These are phyloP conservation scores for Sebastes matsubarae DNA, from an alignment of 2,797 vertebrate genomes.

Conservation along the genomic window DNA sequence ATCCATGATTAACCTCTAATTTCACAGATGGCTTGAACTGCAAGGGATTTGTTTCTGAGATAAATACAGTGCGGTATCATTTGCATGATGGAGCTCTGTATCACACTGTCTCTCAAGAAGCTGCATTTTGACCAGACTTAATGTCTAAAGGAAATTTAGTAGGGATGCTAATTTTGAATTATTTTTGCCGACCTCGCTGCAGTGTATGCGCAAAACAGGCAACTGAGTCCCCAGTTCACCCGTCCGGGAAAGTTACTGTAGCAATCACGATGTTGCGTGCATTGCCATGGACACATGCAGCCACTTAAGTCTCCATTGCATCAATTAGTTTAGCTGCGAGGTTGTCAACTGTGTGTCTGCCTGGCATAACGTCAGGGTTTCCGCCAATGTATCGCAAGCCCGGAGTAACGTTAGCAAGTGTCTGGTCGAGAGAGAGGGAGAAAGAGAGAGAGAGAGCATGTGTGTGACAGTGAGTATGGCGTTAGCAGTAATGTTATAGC, in stretches of 20 bases:
- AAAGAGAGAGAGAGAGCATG: no score
- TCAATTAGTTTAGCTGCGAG: neutral
- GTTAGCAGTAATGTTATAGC: neutral
- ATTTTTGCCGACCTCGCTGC: neutral
- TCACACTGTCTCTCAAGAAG: neutral
- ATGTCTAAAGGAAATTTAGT: constrained; percentile 5
- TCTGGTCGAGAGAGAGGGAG: neutral
- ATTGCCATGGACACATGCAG: neutral
- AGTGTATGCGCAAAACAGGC: no score
- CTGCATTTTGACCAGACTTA: neutral
- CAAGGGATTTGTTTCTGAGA: constrained; percentile 33
- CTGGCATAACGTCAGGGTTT: neutral
- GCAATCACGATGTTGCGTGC: neutral
- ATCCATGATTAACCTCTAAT: constrained; percentile 55
- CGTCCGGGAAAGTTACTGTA: no score
- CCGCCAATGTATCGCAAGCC: neutral
- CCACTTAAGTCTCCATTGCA: no score
- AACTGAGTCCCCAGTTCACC: no score
- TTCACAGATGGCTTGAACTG: constrained; percentile 50
- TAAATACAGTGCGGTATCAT: constrained; percentile 4
- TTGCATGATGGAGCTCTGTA: constrained; percentile 5
- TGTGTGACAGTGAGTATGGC: no score
- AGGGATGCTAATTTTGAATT: neutral
- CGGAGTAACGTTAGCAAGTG: neutral
- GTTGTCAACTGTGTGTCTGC: neutral